A percentile compares a stretch with the other conserved stretches of the same genome.
Evolutionary conservation across 2,888 invertebrate species (phyloP).

Genomic region (Agrochola lychnidis): DNA sequence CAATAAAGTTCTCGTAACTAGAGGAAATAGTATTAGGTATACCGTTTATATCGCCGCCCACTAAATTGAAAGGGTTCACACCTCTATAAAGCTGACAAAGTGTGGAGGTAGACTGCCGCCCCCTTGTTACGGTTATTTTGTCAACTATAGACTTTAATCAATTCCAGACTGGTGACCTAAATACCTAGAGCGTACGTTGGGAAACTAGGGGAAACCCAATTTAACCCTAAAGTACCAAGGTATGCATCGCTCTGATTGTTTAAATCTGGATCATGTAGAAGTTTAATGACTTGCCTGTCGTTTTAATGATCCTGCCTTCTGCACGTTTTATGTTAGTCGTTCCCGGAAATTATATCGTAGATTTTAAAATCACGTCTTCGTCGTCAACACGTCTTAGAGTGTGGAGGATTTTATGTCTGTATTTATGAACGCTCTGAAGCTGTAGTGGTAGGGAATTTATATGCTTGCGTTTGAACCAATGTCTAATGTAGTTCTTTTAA

Average conservation of each 20-base stretch:
- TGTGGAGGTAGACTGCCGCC: conserved; percentile 24
- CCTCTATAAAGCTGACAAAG: conserved; percentile 43
- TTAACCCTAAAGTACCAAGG: conserved; percentile 35
- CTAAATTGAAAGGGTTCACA: conserved; percentile 46
- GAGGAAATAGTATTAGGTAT: conserved; percentile 20
- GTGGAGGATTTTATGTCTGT: conserved; percentile 31
- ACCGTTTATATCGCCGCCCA: conserved; percentile 11
- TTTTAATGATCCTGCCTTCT: conserved; percentile 50
- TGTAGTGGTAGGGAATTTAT: background rate
- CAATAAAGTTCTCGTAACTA: conserved; percentile 2
- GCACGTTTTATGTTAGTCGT: conserved; percentile 47
- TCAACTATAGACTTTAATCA: conserved; percentile 63
- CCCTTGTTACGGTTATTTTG: conserved; percentile 50
- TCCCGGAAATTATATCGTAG: conserved; percentile 37
- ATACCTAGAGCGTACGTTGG: conserved; percentile 38
- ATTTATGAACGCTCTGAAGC: conserved; percentile 20
- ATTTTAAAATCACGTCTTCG: conserved; percentile 39
- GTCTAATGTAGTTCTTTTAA: background rate
- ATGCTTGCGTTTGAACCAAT: background rate
- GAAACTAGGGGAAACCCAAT: conserved; percentile 44
- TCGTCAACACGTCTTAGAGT: conserved; percentile 26
- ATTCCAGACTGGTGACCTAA: conserved; percentile 53
- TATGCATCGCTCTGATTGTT: conserved; percentile 48
- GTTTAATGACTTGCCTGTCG: conserved; percentile 55
- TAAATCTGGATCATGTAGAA: conserved; percentile 46